These are phyloP conservation scores for Brevimyrus niger DNA, from an alignment of 2,113 vertebrate genomes.

Conservation along the genomic window DNA sequence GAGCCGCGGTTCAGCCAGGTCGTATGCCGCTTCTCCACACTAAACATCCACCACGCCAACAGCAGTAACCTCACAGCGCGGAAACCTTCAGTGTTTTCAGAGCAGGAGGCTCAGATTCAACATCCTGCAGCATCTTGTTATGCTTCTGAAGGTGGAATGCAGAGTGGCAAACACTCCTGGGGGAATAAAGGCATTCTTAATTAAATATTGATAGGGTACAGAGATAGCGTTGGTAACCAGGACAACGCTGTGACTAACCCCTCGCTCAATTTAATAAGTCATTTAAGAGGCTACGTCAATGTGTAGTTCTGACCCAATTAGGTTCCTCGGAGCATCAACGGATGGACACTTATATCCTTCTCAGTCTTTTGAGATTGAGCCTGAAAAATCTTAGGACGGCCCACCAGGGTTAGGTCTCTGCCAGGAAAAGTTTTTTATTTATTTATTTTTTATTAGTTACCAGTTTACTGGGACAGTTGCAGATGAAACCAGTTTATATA, in stretches of 20 bases:
- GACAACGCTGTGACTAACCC: slow-evolving; percentile 19
- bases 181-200: slow-evolving; percentile 4
- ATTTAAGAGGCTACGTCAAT: slow-evolving; percentile 7
- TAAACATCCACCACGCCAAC: neutral
- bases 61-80: neutral
- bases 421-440: slow-evolving; percentile 8
- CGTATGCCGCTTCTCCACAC: neutral
- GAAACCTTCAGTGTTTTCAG: neutral
- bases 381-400: slow-evolving; percentile 27
- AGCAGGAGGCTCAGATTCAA: neutral
- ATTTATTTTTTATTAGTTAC: neutral
- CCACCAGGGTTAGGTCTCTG: slow-evolving; percentile 17
- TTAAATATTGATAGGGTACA: slow-evolving; percentile 10
- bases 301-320: slow-evolving; percentile 56
- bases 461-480: neutral
- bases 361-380: slow-evolving; percentile 37
- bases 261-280: slow-evolving; percentile 11
- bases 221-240: slow-evolving; percentile 28
- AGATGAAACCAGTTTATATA: slow-evolving; percentile 5
- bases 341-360: slow-evolving; percentile 57
- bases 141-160: neutral
- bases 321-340: slow-evolving; percentile 41
- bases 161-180: neutral
- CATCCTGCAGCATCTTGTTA: neutral
- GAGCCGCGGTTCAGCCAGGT: neutral